Percentiles rank a stretch among this genome's conserved stretches.
phyloP scores from a whole-genome alignment of 2,113 vertebrate species.

The Hemichromis elongatus region DNA sequence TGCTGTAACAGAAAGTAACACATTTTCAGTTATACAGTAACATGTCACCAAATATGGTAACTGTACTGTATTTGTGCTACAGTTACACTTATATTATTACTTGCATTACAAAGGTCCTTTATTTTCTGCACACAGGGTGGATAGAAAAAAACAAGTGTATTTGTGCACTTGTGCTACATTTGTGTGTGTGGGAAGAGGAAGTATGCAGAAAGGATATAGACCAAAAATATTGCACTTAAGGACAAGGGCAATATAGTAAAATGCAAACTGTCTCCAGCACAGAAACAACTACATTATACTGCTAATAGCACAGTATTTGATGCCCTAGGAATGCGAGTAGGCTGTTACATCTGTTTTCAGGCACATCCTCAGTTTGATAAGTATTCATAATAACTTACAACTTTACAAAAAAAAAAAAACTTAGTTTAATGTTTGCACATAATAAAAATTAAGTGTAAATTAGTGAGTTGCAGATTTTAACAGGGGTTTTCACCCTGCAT shows the following conservation, averaged over 20 bases:
- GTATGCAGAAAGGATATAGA: background rate
- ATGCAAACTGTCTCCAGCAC: background rate
- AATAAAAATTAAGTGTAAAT: no score
- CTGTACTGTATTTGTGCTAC: background rate
- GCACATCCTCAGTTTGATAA: background rate
- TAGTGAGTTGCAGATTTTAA: background rate
- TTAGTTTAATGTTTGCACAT: no score
- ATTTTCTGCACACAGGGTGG: background rate
- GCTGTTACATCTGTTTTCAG: background rate
- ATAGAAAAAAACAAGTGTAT: accelerated
- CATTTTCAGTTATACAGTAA: background rate
- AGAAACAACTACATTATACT: background rate
- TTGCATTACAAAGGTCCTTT: background rate
- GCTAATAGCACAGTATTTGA: background rate
- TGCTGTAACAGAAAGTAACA: background rate
- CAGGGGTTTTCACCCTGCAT: background rate
- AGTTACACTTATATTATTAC: background rate
- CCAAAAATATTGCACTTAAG: background rate
- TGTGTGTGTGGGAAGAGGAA: accelerated
- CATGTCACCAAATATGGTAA: background rate
- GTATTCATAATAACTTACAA: background rate
- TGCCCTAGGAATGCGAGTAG: background rate
- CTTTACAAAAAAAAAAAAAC: background rate
- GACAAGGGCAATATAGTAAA: background rate
- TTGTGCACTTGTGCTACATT: background rate